A percentile compares a stretch with the other conserved stretches of the same genome.
These are phyloP conservation scores for Oxycera nigricornis DNA, from an alignment of 2,888 invertebrate genomes.

Conservation along the genomic window DNA sequence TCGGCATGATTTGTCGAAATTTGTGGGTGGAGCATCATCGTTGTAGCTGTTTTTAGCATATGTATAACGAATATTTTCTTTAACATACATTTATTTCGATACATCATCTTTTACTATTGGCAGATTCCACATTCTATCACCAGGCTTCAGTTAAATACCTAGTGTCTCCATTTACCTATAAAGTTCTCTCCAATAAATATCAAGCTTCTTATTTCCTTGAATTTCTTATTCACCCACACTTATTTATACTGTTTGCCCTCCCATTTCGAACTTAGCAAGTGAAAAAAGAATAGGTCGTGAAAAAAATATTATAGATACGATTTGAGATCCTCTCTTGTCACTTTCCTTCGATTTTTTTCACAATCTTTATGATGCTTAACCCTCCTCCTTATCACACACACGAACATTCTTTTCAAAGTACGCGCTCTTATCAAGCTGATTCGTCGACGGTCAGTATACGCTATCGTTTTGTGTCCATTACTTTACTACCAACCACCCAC, in stretches of 20 bases:
- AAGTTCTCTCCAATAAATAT: slow-evolving; percentile 5
- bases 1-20: too few species aligned
- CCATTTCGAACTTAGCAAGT: too few species aligned
- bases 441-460: slow-evolving; percentile 24
- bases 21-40: too few species aligned
- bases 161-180: too few species aligned
- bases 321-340: background rate
- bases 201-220: background rate
- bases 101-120: too few species aligned
- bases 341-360: slow-evolving; percentile 9
- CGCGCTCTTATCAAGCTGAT: slow-evolving; percentile 5
- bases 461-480: background rate
- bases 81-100: too few species aligned
- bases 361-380: background rate
- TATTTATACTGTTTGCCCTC: background rate
- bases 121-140: too few species aligned
- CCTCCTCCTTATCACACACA: background rate
- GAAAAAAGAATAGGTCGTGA: background rate
- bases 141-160: too few species aligned
- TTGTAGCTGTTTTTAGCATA: too few species aligned
- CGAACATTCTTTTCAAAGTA: background rate
- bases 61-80: too few species aligned
- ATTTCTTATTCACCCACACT: background rate
- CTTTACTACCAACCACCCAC: background rate
- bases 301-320: background rate